Conservation (phyloP, 2,797 vertebrate species). For the Alauda arvensis region DNA sequence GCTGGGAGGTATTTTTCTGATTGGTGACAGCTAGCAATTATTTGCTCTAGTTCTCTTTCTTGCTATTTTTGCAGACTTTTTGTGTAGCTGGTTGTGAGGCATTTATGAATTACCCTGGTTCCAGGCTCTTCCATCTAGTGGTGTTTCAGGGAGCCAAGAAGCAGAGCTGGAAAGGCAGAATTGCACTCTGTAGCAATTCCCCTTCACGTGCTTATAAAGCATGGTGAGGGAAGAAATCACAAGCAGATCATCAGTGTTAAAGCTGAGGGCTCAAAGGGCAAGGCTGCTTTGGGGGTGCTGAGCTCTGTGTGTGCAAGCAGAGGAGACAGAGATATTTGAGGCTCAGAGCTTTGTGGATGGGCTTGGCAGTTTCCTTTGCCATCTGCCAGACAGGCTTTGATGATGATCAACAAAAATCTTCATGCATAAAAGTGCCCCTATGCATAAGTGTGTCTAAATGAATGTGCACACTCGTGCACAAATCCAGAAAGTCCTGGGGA, state of each 20-base stretch:
- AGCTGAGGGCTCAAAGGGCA: background rate
- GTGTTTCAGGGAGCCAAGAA: background rate
- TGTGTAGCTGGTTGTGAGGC: background rate
- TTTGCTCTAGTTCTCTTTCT: background rate
- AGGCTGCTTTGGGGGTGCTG: background rate
- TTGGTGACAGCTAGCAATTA: background rate
- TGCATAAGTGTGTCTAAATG: rapidly evolving
- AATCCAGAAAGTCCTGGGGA: background rate
- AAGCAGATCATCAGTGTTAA: background rate
- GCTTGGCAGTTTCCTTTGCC: background rate
- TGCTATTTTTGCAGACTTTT: background rate
- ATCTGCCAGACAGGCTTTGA: background rate
- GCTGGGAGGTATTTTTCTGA: background rate
- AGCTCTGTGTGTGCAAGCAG: background rate
- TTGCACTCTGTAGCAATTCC: background rate
- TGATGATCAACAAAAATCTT: background rate
- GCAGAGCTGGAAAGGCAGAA: background rate
- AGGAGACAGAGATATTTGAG: background rate
- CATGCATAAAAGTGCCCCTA: background rate
- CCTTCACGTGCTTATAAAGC: background rate
- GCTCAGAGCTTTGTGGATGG: background rate
- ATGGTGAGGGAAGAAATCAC: background rate
- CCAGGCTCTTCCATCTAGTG: background rate
- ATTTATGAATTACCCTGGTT: background rate
- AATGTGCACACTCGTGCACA: rapidly evolving